Conservation (phyloP, 2,113 vertebrate species). For the Heliornis fulica region DNA sequence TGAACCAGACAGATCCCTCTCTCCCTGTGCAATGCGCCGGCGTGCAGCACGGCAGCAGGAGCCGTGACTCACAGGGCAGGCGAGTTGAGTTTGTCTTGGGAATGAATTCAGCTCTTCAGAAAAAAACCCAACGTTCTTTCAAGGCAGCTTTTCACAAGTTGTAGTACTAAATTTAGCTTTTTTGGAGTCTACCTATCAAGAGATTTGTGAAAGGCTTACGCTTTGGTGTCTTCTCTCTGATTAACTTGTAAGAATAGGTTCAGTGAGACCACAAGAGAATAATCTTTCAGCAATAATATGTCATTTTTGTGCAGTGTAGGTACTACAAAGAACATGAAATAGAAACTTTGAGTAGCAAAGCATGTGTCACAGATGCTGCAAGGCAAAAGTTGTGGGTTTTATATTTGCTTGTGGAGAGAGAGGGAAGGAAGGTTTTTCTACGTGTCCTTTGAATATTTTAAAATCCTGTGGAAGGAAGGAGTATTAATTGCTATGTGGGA, state of each 20-base stretch:
- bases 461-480: neutral
- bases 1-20: neutral
- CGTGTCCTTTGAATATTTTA: neutral
- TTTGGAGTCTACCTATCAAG: neutral
- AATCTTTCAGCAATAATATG: neutral
- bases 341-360: neutral
- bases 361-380: neutral
- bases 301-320: neutral
- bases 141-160: neutral
- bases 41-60: neutral
- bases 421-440: neutral
- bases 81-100: neutral
- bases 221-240: neutral
- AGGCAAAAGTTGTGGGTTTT: neutral
- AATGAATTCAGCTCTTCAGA: neutral
- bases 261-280: neutral
- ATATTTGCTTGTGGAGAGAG: neutral
- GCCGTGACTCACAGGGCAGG: neutral
- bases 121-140: neutral
- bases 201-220: neutral
- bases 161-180: neutral
- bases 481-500: neutral
- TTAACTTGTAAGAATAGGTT: neutral
- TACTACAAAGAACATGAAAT: neutral
- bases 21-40: accelerated